Conservation (phyloP, 2,888 invertebrate genomes). For the Ormyrus labotus region DNA sequence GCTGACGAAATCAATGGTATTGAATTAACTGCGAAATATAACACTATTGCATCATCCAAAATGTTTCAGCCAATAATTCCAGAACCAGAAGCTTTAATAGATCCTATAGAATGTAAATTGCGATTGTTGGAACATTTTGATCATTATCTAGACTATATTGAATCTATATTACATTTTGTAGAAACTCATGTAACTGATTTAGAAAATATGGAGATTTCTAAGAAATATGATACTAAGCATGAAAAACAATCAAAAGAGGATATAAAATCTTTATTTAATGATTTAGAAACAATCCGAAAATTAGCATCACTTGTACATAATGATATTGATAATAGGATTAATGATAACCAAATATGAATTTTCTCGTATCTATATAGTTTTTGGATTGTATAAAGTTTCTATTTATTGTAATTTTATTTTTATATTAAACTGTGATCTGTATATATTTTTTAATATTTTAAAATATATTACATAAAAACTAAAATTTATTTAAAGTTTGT, state of each 20-base stretch:
- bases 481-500: no score
- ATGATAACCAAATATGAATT: no score
- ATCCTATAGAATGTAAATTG: conserved; percentile 86
- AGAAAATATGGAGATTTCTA: conserved; percentile 75
- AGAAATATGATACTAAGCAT: conserved; percentile 54
- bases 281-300: conserved; percentile 83
- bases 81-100: conserved; percentile 89
- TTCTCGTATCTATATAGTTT: no score
- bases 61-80: conserved; percentile 78
- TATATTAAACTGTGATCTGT: no score
- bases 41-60: conserved; percentile 35
- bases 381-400: no score
- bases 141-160: conserved; percentile 84
- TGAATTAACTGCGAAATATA: neutral
- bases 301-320: conserved; percentile 77
- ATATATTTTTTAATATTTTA: no score
- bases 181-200: conserved; percentile 80
- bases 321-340: neutral
- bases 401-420: no score
- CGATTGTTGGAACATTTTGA: conserved; percentile 87
- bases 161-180: conserved; percentile 84
- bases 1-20: conserved; percentile 62
- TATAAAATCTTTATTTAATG: conserved; percentile 84
- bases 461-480: no score
- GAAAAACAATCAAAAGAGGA: conserved; percentile 85